Conservation (phyloP, 2,113 vertebrate species). For the Panthera tigris region DNA sequence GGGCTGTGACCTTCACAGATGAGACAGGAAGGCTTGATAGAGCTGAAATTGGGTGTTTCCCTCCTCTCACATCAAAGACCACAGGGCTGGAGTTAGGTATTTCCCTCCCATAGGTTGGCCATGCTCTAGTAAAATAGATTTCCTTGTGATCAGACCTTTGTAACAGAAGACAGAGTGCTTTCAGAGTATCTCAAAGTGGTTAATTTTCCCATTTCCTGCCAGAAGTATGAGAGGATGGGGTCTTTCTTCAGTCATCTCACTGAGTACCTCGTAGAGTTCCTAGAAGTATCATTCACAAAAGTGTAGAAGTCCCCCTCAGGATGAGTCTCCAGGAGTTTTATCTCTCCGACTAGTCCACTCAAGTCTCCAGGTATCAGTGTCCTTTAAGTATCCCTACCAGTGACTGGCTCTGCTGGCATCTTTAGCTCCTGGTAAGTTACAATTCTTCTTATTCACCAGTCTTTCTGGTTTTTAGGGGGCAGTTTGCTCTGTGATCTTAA, state of each 20-base stretch:
- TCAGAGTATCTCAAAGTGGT: not conserved
- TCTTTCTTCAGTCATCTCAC: not conserved
- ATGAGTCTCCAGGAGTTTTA: not conserved
- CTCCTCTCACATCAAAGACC: not conserved
- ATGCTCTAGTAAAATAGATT: not conserved
- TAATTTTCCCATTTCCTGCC: not conserved
- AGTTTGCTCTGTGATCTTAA: not conserved
- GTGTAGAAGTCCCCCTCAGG: not conserved
- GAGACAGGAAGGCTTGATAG: not conserved
- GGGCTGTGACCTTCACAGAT: not conserved
- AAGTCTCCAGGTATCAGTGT: not conserved
- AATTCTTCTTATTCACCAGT: not conserved
- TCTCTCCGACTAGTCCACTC: not conserved
- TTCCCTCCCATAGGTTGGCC: not conserved
- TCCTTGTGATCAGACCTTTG: not conserved
- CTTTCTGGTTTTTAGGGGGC: not conserved
- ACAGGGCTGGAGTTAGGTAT: not conserved
- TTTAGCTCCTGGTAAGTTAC: not conserved
- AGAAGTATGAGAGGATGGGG: not conserved
- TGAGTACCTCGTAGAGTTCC: not conserved
- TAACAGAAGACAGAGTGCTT: not conserved
- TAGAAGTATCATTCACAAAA: not conserved
- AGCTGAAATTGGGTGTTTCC: not conserved
- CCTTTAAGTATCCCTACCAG: not conserved
- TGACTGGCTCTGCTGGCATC: not conserved